These are phyloP conservation scores for Microcebus jonahi DNA, from an alignment of 2,113 vertebrate species.

Conservation along the genomic window DNA sequence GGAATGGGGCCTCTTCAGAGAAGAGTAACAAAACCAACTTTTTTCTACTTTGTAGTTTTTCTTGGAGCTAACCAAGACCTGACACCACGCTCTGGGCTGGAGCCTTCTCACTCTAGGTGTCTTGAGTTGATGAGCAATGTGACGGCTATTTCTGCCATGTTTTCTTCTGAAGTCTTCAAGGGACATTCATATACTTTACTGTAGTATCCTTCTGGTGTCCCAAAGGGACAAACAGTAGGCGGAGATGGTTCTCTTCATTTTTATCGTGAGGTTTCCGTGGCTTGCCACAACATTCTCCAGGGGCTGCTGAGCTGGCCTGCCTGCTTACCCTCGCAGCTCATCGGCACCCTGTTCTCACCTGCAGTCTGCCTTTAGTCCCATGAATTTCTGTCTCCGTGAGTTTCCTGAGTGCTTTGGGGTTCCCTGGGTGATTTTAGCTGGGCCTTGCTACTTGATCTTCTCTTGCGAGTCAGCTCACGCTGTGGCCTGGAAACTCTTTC, in stretches of 20 bases:
- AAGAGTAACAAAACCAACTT: neutral
- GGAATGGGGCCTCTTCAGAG: neutral
- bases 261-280: neutral
- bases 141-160: neutral
- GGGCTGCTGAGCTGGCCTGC: neutral
- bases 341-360: accelerated
- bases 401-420: neutral
- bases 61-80: too few species aligned
- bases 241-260: neutral
- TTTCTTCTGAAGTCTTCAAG: neutral
- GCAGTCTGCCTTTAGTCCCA: too few species aligned
- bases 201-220: neutral
- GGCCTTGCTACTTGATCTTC: neutral
- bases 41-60: neutral
- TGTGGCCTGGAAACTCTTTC: neutral
- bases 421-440: neutral
- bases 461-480: neutral
- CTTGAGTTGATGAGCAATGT: neutral
- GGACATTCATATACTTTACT: neutral
- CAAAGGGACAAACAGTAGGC: neutral
- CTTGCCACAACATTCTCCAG: neutral
- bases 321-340: accelerated
- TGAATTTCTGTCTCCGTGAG: neutral
- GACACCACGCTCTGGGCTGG: neutral
- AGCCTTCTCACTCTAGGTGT: neutral